Evolutionary conservation across 2,113 vertebrate genomes (phyloP).

Genomic region (Raja brachyura): DNA sequence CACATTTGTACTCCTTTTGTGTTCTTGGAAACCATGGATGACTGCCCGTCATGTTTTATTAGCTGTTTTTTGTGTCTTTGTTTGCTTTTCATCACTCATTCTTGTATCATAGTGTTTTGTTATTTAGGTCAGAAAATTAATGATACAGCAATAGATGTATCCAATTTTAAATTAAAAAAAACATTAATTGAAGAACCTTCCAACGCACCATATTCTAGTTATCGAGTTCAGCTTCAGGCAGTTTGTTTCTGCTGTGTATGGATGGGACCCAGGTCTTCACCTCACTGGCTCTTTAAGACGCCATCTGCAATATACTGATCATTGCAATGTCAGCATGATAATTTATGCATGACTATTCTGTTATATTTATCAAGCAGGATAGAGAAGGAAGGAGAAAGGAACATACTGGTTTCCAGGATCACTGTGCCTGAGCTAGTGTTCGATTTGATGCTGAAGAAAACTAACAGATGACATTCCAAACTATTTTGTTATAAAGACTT

Average conservation of each 20-base stretch:
- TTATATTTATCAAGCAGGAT: not conserved
- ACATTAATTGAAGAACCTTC: constrained; percentile 20
- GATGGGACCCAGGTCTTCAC: constrained; percentile 5
- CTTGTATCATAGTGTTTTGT: not conserved
- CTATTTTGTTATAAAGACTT: not conserved
- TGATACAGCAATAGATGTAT: not conserved
- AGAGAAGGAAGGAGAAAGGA: not conserved
- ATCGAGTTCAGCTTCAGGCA: constrained; percentile 16
- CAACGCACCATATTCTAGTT: constrained; percentile 17
- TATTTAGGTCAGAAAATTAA: not conserved
- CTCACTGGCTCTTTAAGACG: constrained; percentile 20
- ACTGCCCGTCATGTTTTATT: not conserved
- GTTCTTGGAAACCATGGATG: not conserved
- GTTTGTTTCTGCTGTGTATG: not conserved
- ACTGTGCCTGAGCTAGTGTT: not conserved
- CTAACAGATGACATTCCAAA: not conserved
- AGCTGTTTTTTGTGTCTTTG: not conserved
- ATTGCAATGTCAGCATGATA: constrained; percentile 9
- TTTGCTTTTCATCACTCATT: not conserved
- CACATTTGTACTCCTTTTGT: not conserved
- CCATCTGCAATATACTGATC: constrained; percentile 32
- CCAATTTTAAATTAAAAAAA: not conserved
- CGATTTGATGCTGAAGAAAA: not conserved
- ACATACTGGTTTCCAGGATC: not conserved
- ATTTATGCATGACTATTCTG: constrained; percentile 25